A percentile compares a stretch with the other conserved stretches of the same genome.
Conservation (phyloP, 2,113 vertebrate species). For the Xenotilapia flavipinnis region DNA sequence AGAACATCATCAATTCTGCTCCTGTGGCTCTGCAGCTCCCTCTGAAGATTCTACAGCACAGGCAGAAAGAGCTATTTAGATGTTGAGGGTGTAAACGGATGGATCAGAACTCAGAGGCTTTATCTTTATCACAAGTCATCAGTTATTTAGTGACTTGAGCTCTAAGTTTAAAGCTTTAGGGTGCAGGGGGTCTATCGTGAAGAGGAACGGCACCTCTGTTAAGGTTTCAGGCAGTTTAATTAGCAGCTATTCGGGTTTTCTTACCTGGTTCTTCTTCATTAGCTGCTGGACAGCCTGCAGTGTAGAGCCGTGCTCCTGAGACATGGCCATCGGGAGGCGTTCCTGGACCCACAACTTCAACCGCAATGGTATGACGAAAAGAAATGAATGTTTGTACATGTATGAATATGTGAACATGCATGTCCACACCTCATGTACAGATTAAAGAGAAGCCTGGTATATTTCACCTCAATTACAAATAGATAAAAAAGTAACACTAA, state of each 20-base stretch:
- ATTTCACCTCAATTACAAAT: background rate
- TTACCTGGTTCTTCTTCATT: constrained; percentile 92
- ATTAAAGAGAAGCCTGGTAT: background rate
- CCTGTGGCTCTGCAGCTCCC: constrained; percentile 85
- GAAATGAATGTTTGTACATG: background rate
- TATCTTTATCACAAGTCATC: background rate
- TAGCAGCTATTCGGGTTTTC: background rate
- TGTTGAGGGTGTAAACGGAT: background rate
- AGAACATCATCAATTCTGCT: constrained; percentile 81
- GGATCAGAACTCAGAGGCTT: background rate
- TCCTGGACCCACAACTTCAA: constrained; percentile 86
- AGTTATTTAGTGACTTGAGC: background rate
- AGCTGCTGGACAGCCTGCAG: constrained; percentile 86
- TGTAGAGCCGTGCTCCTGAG: constrained; percentile 79
- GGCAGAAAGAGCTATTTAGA: background rate
- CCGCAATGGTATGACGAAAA: background rate
- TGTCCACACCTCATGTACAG: background rate
- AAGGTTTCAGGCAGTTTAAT: background rate
- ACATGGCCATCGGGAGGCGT: constrained; percentile 79
- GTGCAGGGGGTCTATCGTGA: background rate
- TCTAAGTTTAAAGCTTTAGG: background rate
- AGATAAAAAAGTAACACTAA: background rate
- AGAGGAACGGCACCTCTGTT: background rate
- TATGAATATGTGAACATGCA: background rate
- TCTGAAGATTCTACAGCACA: constrained; percentile 75